Evolutionary conservation across 2,888 invertebrate genomes (phyloP).

Genomic region (Lymantria dispar): DNA sequence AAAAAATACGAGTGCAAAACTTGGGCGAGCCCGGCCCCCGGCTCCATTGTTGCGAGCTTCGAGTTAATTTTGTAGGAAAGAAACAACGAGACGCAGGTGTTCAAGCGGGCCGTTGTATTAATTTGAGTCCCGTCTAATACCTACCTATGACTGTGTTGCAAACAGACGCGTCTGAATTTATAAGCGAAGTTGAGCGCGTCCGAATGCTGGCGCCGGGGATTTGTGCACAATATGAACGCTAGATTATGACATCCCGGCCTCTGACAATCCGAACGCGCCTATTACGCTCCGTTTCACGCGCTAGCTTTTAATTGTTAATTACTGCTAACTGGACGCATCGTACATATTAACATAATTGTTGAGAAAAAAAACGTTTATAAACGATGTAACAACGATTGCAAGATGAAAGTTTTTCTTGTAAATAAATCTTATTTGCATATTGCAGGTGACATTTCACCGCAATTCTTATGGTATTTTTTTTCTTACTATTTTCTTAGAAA

Average conservation of each 20-base stretch:
- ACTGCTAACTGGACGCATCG: constrained; percentile 47
- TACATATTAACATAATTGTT: constrained; percentile 73
- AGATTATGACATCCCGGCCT: constrained; percentile 67
- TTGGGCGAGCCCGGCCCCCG: constrained; percentile 51
- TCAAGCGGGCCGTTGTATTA: constrained; percentile 63
- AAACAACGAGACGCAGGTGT: constrained; percentile 76
- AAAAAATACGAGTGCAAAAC: constrained; percentile 67
- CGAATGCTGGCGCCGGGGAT: constrained; percentile 43
- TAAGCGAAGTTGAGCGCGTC: constrained; percentile 61
- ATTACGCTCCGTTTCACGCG: constrained; percentile 48
- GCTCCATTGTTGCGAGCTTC: constrained; percentile 72
- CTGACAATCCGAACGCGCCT: constrained; percentile 46
- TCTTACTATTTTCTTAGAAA: constrained; percentile 47
- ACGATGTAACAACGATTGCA: constrained; percentile 54
- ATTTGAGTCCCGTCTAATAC: constrained; percentile 77
- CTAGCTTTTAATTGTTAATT: constrained; percentile 67
- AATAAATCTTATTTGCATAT: constrained; percentile 72
- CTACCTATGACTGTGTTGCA: constrained; percentile 68
- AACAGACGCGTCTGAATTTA: constrained; percentile 67
- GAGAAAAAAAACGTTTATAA: constrained; percentile 70
- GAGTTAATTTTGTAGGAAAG: constrained; percentile 79
- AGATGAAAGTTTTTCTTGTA: constrained; percentile 58
- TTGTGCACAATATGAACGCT: constrained; percentile 54
- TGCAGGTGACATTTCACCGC: constrained; percentile 59
- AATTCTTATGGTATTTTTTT: constrained; percentile 47